Conservation (phyloP, 2,797 vertebrate species). For the Acanthurus tractus region DNA sequence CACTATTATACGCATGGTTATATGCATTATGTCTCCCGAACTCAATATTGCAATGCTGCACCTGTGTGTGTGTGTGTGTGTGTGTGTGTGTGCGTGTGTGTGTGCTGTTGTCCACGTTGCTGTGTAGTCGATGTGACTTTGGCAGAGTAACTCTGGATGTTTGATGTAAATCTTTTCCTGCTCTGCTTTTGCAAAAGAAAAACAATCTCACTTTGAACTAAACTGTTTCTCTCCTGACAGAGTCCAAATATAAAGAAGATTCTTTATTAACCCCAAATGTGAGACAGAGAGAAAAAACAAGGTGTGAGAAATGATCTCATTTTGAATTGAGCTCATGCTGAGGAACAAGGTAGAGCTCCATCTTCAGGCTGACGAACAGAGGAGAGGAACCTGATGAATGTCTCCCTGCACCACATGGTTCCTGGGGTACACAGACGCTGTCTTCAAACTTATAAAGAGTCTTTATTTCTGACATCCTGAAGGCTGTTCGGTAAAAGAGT, state of each 20-base stretch:
- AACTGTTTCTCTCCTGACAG: neutral
- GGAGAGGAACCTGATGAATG: slow-evolving; percentile 14
- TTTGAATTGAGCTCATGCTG: slow-evolving; percentile 2
- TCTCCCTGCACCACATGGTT: slow-evolving; percentile 5
- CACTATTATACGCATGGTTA: slow-evolving; percentile 53
- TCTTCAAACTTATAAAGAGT: slow-evolving; percentile 11
- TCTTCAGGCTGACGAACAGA: slow-evolving; percentile 19
- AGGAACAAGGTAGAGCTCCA: neutral
- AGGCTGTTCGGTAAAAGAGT: neutral
- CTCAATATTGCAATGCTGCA: slow-evolving; percentile 27
- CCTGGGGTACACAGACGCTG: neutral
- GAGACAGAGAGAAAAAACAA: neutral
- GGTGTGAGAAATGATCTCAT: neutral
- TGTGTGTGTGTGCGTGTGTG: slow-evolving; percentile 23
- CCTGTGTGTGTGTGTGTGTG: slow-evolving; percentile 34
- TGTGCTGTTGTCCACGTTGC: slow-evolving; percentile 27
- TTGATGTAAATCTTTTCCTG: slow-evolving; percentile 30
- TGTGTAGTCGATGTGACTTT: slow-evolving; percentile 25
- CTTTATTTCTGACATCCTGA: neutral
- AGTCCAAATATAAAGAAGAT: neutral
- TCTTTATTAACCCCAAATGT: neutral
- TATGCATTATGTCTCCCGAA: neutral
- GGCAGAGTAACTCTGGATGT: slow-evolving; percentile 24
- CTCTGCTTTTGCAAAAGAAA: slow-evolving; percentile 44
- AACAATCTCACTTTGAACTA: slow-evolving; percentile 25